These are phyloP conservation scores for Vanacampus margaritifer DNA, from an alignment of 2,113 vertebrate genomes.

Conservation along the genomic window DNA sequence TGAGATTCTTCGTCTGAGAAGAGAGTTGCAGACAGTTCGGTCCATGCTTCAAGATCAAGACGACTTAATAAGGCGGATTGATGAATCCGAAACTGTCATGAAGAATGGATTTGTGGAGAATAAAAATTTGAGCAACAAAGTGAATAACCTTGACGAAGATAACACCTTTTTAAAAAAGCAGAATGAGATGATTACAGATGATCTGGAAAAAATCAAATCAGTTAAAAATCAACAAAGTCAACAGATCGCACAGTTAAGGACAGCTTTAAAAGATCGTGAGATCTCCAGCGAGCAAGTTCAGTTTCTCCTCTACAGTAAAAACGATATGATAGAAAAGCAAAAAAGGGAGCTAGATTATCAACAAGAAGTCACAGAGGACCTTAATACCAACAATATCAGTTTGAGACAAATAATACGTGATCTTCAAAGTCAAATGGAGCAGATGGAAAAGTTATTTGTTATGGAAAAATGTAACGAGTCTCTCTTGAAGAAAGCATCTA, in stretches of 20 bases:
- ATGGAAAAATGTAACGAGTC: neutral
- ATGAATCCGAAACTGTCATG: neutral
- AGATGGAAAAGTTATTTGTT: neutral
- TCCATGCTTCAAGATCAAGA: constrained; percentile 3
- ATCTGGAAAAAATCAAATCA: constrained; percentile 1
- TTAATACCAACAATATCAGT: neutral
- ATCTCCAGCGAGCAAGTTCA: neutral
- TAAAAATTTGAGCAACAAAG: neutral
- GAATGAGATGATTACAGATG: neutral
- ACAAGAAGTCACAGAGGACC: neutral
- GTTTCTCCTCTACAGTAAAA: constrained; percentile 8
- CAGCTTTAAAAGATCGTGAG: neutral
- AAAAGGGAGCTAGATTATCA: neutral
- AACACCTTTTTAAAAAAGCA: neutral
- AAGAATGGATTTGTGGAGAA: neutral
- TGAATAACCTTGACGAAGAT: constrained; percentile 1
- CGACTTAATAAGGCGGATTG: neutral
- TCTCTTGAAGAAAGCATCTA: neutral
- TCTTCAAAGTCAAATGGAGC: constrained; percentile 7
- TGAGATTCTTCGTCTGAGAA: constrained; percentile 4
- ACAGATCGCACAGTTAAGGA: neutral
- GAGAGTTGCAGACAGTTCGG: neutral
- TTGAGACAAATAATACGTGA: constrained; percentile 9
- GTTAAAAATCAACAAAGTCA: constrained; percentile 3
- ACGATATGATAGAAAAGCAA: constrained; percentile 3